phyloP scores from a whole-genome alignment of 2,113 vertebrate species.

The Prolemur simus region DNA sequence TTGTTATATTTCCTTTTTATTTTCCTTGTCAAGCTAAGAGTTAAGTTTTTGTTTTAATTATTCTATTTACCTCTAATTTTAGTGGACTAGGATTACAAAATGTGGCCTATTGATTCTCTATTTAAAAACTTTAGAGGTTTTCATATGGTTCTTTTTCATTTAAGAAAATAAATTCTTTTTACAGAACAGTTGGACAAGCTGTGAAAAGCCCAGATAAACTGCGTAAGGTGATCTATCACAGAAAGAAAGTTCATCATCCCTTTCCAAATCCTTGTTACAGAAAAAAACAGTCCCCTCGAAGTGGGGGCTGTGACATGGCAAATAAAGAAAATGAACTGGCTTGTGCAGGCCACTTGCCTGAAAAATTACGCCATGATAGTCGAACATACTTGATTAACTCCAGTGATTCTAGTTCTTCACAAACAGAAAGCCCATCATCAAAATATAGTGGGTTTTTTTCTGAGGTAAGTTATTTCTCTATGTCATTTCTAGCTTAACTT shows the following conservation, averaged over 20 bases:
- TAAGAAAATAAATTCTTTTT: constrained; percentile 66
- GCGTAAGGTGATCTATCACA: constrained; percentile 82
- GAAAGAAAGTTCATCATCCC: constrained; percentile 82
- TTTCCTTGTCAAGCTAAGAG: constrained; percentile 17
- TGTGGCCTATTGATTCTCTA: neutral
- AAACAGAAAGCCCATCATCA: constrained; percentile 86
- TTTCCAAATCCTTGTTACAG: constrained; percentile 83
- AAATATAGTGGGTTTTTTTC: constrained; percentile 93
- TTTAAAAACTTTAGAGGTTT: constrained; percentile 34
- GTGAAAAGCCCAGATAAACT: constrained; percentile 82
- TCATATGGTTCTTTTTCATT: constrained; percentile 44
- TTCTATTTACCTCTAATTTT: constrained; percentile 44
- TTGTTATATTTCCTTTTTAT: constrained; percentile 37
- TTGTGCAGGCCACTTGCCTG: constrained; percentile 89
- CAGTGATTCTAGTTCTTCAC: constrained; percentile 86
- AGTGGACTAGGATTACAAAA: neutral
- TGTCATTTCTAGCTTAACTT: constrained; percentile 4
- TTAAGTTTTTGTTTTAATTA: constrained; percentile 12
- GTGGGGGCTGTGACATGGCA: constrained; percentile 87
- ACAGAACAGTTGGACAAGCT: constrained; percentile 84
- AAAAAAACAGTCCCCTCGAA: constrained; percentile 83
- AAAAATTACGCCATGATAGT: constrained; percentile 84
- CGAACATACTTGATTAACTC: constrained; percentile 88
- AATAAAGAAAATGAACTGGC: constrained; percentile 96
- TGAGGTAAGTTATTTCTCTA: constrained; percentile 87